Evolutionary conservation across 2,113 vertebrate species (phyloP), one percentile per base, ranked within the genome.

Genomic region (Propithecus coquereli): DNA sequence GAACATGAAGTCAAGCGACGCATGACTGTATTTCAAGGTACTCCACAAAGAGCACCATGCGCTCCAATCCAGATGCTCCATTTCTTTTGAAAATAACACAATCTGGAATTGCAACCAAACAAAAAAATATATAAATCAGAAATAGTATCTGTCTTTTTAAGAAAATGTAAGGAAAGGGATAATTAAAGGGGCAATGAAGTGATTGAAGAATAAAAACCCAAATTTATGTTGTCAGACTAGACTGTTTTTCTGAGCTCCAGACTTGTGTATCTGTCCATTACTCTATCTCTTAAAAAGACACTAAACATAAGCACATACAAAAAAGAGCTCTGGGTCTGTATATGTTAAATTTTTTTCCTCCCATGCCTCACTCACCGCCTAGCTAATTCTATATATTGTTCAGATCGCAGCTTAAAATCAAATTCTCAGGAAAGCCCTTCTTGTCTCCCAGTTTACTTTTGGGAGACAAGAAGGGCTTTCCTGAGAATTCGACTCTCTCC

Each of bases 381-480:
- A 65, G 22, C 14, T 85, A 79, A 92, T 54, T 52, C 10, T 82
- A 81, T 30, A 70, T 11, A 63, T 13, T 43, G n/a, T 95, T 86
- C 32, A 74, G 54, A 57, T 59, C 37, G 95, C 47, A 90, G 50
- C 50, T 90, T 81, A 94, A 85, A 94, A 89, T 40, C 40, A 89
- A 80, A 17, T 73, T 82, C 47, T 81, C 27, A 86, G 18, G 18
- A 83, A 96, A 86, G 74, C 22, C n/a, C 74, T 81, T 68, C 71
- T 63, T 45, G 52, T 83, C 45, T 74, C 54, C 57, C 85, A 43
- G 65, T 54, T 17, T 54, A 18, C 52, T 54, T 54, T 54, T 54
- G 52, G 52, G 52, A 54, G 52, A 20, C 52, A 54, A 18, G 17
- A 6, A 54, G 52, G 52, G 52, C 52, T 54, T 54, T 18, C 52